Percentiles rank a stretch among this genome's conserved stretches.
phyloP scores from a whole-genome alignment of 2,113 vertebrate genomes.

The Mixornis gularis region DNA sequence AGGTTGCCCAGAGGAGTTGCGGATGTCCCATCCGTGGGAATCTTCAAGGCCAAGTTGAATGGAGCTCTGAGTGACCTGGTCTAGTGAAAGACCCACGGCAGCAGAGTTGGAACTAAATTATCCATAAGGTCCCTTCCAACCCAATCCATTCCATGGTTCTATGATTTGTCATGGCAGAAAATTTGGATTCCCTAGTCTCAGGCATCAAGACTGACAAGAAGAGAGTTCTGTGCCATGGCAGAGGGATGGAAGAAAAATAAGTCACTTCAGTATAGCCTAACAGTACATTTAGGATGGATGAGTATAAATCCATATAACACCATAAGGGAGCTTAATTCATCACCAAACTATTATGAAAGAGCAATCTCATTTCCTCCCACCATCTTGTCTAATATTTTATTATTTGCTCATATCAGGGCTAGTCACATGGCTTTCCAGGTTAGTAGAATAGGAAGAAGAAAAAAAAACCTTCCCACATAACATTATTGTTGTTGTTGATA shows the following conservation, averaged over 20 bases:
- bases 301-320: not conserved
- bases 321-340: not conserved
- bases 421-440: not conserved
- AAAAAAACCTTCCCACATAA: not conserved
- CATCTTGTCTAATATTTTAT: not conserved
- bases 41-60: not conserved
- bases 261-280: not conserved
- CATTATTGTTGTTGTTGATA: constrained; percentile 18
- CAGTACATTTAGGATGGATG: not conserved
- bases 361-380: not conserved
- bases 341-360: not conserved
- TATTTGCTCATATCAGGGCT: not conserved
- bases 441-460: not conserved
- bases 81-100: not conserved
- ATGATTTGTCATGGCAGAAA: not conserved
- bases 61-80: not conserved
- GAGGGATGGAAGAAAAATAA: not conserved
- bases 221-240: not conserved
- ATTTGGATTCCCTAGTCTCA: not conserved
- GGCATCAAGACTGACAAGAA: not conserved
- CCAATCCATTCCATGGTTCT: not conserved
- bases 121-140: not conserved
- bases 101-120: not conserved
- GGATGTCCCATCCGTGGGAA: not conserved
- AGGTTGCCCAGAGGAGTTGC: not conserved